Base-by-base conservation (phyloP, 53 echinoderm and acorn worm species). In the Mesocentrotus franciscanus region DNA sequence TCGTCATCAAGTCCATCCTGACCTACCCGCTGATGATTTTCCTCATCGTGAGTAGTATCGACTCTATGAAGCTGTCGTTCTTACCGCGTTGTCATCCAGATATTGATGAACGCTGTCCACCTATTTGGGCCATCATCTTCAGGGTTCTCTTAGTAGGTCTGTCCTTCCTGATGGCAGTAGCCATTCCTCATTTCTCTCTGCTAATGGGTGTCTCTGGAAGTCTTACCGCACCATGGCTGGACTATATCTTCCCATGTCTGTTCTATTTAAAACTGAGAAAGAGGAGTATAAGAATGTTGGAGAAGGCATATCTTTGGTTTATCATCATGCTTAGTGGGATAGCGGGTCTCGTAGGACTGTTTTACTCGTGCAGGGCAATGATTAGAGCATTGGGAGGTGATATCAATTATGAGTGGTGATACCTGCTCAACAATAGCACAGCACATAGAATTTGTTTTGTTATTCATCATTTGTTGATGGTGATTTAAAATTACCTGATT, bases 11-110 rank as follows among this genome's bases (percentile, higher is more conserved):
- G 89, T 99, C 99, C 20, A 92, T 97, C 72, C 96, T 99, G 9
- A 98, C 99, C 29, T 99, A 98, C 89, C 99, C 99, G 32, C 78
- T 99, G 9, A 98, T 99, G 99, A 95, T 99, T 70, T 99, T 99
- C 95, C 94, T 99, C 60, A 97, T 98, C 60, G 99, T 99, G 5
- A 97, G 96, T 72, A 97, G 97, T 33, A 95, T 99, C 33, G 99
- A 99, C 79, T 95, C 96, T 75, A 97, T 99, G 97, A 92, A 98
- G 71, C 87, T 99, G 61, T 66, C 94, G 0, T 96, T 92, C 78
- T 30, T 99, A 76, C 99, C 99, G 35, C 97, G 96, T 7, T 99
- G 99, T 81, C 97, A 96, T 71, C 92, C 97, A 64, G 74, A 92
- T 10, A 91, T 68, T 56, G 95, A 93, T 8, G 94, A 96, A 3